These are phyloP conservation scores for Leguminivora glycinivorella DNA, from an alignment of 1,140 invertebrate species.

Conservation along the genomic window DNA sequence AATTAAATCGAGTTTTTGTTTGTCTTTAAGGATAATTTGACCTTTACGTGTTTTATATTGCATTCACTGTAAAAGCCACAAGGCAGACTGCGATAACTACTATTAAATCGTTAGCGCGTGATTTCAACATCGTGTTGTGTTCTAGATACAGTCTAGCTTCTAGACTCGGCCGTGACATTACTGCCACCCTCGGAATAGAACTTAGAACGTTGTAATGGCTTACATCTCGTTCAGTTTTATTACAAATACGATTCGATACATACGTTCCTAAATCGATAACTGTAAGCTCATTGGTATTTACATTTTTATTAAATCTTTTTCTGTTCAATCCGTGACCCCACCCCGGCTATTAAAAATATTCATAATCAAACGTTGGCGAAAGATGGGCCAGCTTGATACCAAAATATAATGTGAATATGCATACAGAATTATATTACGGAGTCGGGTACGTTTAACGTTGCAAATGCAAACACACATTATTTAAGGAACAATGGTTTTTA, in stretches of 20 bases:
- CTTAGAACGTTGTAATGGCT: background rate
- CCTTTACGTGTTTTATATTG: no score
- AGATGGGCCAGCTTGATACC: conserved; percentile 38
- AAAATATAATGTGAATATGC: conserved; percentile 38
- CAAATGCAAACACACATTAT: conserved; percentile 20
- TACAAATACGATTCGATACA: conserved; percentile 18
- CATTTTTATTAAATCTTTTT: conserved; percentile 28
- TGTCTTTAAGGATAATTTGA: no score
- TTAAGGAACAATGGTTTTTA: conserved; percentile 24
- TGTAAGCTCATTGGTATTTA: conserved; percentile 12
- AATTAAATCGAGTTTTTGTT: no score
- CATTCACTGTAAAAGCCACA: no score
- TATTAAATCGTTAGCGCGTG: conserved; percentile 6
- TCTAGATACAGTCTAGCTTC: conserved; percentile 4
- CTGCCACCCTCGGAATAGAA: background rate
- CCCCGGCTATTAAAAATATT: conserved; percentile 40
- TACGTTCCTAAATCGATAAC: conserved; percentile 9
- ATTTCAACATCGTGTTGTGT: conserved; percentile 3
- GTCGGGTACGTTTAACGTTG: conserved; percentile 21
- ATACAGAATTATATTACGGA: conserved; percentile 31
- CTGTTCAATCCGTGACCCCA: conserved; percentile 23
- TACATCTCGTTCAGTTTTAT: conserved; percentile 5
- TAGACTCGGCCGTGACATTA: conserved; percentile 13
- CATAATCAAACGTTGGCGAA: conserved; percentile 40
- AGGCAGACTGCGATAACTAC: background rate